Conservation (phyloP, 2,113 vertebrate species). For the Serilophus lunatus region DNA sequence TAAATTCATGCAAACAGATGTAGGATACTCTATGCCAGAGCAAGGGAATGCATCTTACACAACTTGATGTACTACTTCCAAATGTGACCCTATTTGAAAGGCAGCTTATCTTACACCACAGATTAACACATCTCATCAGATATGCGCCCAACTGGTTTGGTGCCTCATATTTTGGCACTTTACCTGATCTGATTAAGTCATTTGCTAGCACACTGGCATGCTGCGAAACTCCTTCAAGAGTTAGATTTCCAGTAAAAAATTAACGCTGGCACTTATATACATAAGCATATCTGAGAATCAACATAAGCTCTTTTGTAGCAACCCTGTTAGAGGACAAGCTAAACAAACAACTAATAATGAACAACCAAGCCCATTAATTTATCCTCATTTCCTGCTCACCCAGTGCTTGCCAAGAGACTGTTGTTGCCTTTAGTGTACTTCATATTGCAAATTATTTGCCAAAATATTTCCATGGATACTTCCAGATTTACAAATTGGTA, state of each 20-base stretch:
- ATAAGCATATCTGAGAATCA: constrained; percentile 35
- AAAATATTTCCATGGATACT: neutral
- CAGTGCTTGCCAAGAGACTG: constrained; percentile 8
- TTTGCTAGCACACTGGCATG: neutral
- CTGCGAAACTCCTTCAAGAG: constrained; percentile 9
- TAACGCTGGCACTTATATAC: neutral
- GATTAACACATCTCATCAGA: constrained; percentile 58
- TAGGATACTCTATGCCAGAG: constrained; percentile 7
- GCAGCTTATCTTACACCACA: constrained; percentile 45
- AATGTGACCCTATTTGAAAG: constrained; percentile 48
- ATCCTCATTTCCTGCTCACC: constrained; percentile 48
- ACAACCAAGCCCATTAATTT: constrained; percentile 29
- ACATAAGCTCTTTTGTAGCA: constrained; percentile 16
- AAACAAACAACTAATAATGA: constrained; percentile 50
- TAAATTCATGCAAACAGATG: neutral
- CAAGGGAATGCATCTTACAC: constrained; percentile 34
- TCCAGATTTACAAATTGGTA: neutral
- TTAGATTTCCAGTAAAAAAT: constrained; percentile 18
- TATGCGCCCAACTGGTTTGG: neutral
- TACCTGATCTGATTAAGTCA: constrained; percentile 48
- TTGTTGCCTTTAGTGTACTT: constrained; percentile 4
- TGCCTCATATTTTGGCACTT: constrained; percentile 49
- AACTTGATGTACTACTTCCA: constrained; percentile 32
- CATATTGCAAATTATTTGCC: neutral
- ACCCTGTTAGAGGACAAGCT: constrained; percentile 18